Percentiles rank a stretch among this genome's conserved stretches.
phyloP scores from a whole-genome alignment of 35 echinoderm and acorn worm species.

The Stichopus chloronotus region DNA sequence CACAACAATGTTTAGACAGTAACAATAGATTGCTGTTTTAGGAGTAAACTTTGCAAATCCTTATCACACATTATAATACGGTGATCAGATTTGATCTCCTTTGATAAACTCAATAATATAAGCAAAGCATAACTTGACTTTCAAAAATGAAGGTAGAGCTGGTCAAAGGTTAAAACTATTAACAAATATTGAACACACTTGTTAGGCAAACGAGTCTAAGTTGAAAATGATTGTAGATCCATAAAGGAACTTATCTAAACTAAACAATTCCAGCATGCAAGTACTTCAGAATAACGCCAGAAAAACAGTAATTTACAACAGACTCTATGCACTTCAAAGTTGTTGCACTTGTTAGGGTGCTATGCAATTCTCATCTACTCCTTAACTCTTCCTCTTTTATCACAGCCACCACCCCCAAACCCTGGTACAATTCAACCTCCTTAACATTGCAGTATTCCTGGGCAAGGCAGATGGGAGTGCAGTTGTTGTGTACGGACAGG shows the following conservation, averaged over 20 bases:
- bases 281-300: background rate
- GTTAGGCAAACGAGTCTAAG: background rate
- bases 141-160: background rate
- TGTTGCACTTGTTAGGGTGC: no score
- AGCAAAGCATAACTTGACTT: background rate
- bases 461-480: no score
- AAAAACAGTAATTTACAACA: background rate
- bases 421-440: no score
- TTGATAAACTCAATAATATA: background rate
- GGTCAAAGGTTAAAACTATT: background rate
- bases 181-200: background rate
- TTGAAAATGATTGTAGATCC: background rate
- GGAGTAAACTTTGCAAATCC: background rate
- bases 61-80: background rate
- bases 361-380: no score
- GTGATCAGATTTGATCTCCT: background rate
- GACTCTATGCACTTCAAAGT: background rate
- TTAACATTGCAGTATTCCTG: no score
- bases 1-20: background rate
- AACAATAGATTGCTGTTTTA: background rate
- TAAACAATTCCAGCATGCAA: background rate
- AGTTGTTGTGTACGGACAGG: no score
- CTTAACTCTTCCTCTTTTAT: no score
- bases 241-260: background rate
- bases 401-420: no score